Evolutionary conservation across 2,888 invertebrate genomes (phyloP), one percentile per base, ranked within the genome.

Genomic region (Belgica antarctica): DNA sequence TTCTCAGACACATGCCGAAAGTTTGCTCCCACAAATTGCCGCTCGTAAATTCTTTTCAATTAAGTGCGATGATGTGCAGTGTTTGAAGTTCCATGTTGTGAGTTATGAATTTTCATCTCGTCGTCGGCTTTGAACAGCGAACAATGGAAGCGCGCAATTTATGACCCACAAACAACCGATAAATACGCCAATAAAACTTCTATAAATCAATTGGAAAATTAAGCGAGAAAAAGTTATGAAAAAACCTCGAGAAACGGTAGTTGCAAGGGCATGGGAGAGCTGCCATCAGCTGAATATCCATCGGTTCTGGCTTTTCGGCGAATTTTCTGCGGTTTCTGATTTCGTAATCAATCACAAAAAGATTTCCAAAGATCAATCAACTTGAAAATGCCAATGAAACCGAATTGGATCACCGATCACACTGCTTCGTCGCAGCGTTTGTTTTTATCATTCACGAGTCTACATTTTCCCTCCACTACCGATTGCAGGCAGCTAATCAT

Each of bases 401-500:
- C 19, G 41, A 66, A 47, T 66, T 66, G 65, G 65, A 66, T 66
- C 65, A 66, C n/a, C n/a, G n/a, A n/a, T n/a, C n/a, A n/a, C n/a
- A n/a, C 8, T 66, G 65, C 41, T n/a, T 8, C 65, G 46, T 47
- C 19, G 22, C 17, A 41, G 12, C 41, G 22, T 22, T 52, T 52
- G 52, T 52, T 22, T 46, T 52, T 17, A 52, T 52, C 52, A 52
- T 52, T 52, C 2, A n/a, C n/a, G n/a, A n/a, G n/a, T n/a, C n/a
- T 17, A 52, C 22, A 52, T 52, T 31, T 31, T 31, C 34, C 12
- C 34, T 31, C 12, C 52, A 19, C 12, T 52, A 3, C 2, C 52
- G 52, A 41, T 52, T 22, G 22, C 22, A 19, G 17, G 7, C 52
- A 52, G 15, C 25, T 17, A 66, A 66, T 47, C 65, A 66, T 66